Evolutionary conservation across 92 coral and sea anemone genomes (phyloP).

Genomic region (Porites cylindrica): DNA sequence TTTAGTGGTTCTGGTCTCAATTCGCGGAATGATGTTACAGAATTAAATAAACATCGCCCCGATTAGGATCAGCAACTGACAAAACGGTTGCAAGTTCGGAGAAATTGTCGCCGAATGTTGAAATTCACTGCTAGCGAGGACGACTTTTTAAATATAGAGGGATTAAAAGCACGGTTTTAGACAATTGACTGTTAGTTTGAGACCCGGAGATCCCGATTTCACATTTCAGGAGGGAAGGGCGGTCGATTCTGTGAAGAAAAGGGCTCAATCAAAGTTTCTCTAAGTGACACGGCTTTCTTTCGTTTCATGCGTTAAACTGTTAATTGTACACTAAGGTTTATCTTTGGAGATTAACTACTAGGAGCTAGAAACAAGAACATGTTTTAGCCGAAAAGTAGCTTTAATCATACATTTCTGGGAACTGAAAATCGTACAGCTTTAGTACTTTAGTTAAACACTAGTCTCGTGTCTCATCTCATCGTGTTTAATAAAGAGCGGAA

Average conservation of each 20-base stretch:
- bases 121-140: slow-evolving; percentile 26
- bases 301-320: background rate
- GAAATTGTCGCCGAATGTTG: background rate
- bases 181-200: slow-evolving; percentile 54
- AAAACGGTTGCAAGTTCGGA: background rate
- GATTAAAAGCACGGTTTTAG: slow-evolving; percentile 42
- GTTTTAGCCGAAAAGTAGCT: too few relatives aligned
- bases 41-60: background rate
- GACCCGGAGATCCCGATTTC: slow-evolving; percentile 28
- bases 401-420: too few relatives aligned
- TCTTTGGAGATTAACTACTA: background rate
- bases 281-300: slow-evolving; percentile 6
- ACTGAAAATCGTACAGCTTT: too few relatives aligned
- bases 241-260: slow-evolving; percentile 20
- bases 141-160: slow-evolving; percentile 25
- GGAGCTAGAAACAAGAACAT: too few relatives aligned
- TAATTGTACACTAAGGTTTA: background rate
- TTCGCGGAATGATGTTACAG: background rate
- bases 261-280: background rate
- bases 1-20: background rate
- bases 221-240: slow-evolving; percentile 38
- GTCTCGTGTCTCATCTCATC: too few relatives aligned
- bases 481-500: too few relatives aligned
- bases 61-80: slow-evolving; percentile 9
- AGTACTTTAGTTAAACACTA: too few relatives aligned